Evolutionary conservation across 2,797 vertebrate species (phyloP).

Genomic region (Crenuchus spilurus): DNA sequence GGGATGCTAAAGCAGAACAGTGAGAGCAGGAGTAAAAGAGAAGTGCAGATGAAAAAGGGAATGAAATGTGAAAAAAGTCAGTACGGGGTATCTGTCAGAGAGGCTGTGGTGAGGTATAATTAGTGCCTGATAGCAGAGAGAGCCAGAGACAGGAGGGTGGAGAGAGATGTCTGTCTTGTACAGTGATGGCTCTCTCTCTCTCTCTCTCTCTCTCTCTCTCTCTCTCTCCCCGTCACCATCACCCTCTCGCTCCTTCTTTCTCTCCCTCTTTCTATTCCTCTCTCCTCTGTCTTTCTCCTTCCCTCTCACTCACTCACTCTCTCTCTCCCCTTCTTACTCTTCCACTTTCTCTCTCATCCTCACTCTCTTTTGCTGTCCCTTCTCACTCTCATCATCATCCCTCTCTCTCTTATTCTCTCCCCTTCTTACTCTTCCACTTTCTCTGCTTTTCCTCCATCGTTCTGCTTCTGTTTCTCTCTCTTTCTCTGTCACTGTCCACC

Average conservation of each 20-base stretch:
- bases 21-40: background rate
- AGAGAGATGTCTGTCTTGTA: constrained; percentile 13
- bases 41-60: constrained; percentile 29
- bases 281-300: too few relatives aligned
- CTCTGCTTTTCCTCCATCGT: too few relatives aligned
- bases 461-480: too few relatives aligned
- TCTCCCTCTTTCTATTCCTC: too few relatives aligned
- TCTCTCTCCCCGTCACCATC: too few relatives aligned
- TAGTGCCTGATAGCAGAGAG: constrained; percentile 18
- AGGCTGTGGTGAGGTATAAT: constrained; percentile 33
- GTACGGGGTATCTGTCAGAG: constrained; percentile 40
- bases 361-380: background rate
- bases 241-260: too few relatives aligned
- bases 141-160: constrained; percentile 7
- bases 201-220: background rate
- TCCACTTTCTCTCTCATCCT: too few relatives aligned
- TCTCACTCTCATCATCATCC: constrained; percentile 20
- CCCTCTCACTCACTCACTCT: constrained; percentile 12
- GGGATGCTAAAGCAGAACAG: constrained; percentile 12
- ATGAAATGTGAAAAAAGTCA: constrained; percentile 65
- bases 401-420: constrained; percentile 14
- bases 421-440: too few relatives aligned
- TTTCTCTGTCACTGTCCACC: constrained; percentile 17
- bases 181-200: background rate
- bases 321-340: constrained; percentile 29